Evolutionary conservation across 2,888 invertebrate species (phyloP).

Genomic region (Dynastes maya): DNA sequence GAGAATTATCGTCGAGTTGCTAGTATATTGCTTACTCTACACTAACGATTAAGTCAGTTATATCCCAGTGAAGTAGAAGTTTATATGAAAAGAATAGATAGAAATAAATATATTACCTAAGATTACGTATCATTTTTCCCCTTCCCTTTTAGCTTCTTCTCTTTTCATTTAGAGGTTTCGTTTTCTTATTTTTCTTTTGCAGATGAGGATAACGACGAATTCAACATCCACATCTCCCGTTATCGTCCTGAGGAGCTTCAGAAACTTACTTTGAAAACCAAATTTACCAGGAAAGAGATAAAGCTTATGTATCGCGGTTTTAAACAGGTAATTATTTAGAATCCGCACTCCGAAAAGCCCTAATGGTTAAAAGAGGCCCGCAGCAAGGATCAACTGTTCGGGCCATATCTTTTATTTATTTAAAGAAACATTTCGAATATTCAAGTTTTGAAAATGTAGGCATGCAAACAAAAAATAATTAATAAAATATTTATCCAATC

Average conservation of each 20-base stretch:
- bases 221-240: constrained; percentile 75
- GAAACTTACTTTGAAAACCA: constrained; percentile 83
- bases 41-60: constrained; percentile 5
- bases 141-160: no score
- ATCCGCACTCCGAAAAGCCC: not conserved
- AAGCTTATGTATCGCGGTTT: constrained; percentile 93
- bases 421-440: no score
- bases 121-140: not conserved
- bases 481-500: no score
- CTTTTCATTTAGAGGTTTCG: no score
- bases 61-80: not conserved
- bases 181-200: constrained; percentile 58
- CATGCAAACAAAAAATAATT: no score
- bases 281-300: constrained; percentile 88
- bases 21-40: not conserved
- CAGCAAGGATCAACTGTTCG: no score
- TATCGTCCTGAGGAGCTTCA: constrained; percentile 88
- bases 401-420: no score
- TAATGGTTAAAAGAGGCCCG: no score
- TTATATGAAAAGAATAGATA: not conserved
- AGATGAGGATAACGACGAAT: constrained; percentile 84
- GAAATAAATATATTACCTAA: not conserved
- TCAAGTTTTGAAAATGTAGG: no score
- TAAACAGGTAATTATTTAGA: constrained; percentile 79
- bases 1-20: constrained; percentile 4